Conservation (phyloP, 2,113 vertebrate genomes). For the Xenopus borealis region DNA sequence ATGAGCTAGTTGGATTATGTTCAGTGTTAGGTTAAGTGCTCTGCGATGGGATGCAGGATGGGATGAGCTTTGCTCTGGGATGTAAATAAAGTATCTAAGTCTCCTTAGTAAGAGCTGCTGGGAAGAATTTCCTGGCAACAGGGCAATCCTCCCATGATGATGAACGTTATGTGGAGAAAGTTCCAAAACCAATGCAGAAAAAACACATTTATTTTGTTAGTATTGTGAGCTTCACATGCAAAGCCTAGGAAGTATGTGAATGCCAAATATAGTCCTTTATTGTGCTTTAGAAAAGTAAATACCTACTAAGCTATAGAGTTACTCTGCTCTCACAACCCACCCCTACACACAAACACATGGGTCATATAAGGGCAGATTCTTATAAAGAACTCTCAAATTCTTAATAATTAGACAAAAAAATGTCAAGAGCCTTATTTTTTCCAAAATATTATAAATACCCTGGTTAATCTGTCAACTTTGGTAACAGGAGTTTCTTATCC, state of each 20-base stretch:
- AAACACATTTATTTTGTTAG: constrained; percentile 29
- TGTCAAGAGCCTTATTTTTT: no score
- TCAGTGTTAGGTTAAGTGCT: constrained; percentile 41
- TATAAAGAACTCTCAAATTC: no score
- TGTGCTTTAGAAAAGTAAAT: no score
- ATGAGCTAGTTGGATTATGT: constrained; percentile 48
- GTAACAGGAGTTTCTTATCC: no score
- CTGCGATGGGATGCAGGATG: constrained; percentile 46
- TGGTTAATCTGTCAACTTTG: no score
- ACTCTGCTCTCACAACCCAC: no score
- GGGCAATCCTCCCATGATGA: constrained; percentile 24
- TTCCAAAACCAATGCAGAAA: no score
- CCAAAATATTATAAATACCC: no score
- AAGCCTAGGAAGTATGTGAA: neutral
- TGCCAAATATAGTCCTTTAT: constrained; percentile 16
- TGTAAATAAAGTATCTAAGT: constrained; percentile 45
- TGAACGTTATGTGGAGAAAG: constrained; percentile 60
- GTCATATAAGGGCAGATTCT: no score
- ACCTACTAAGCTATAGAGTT: no score
- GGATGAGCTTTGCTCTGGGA: constrained; percentile 42
- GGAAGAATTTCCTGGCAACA: constrained; percentile 31
- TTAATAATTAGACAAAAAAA: no score
- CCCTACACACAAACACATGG: no score
- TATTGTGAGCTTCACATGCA: constrained; percentile 46
- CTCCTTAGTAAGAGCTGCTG: constrained; percentile 48